phyloP scores from a whole-genome alignment of 2,797 vertebrate species.

The Enteromius radiatus region DNA sequence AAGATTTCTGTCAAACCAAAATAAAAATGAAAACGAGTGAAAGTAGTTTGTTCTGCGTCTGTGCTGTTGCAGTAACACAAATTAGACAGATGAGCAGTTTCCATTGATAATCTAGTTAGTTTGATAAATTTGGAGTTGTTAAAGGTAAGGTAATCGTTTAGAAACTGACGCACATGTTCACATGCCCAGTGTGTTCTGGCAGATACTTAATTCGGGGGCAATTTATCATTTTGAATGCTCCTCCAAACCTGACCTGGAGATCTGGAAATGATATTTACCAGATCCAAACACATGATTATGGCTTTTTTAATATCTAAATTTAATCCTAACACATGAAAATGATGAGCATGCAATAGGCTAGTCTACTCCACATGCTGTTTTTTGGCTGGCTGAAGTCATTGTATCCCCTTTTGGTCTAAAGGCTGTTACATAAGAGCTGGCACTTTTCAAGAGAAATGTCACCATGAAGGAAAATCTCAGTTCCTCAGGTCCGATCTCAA shows the following conservation, averaged over 20 bases:
- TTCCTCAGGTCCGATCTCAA: conserved; percentile 1
- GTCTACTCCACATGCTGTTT: neutral
- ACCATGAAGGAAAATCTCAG: conserved; percentile 24
- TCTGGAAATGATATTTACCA: neutral
- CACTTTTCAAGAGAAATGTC: conserved; percentile 18
- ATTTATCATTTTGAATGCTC: neutral
- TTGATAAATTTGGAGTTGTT: neutral
- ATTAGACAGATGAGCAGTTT: conserved; percentile 2
- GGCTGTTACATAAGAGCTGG: conserved; percentile 15
- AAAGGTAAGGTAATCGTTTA: neutral
- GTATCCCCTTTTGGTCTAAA: neutral
- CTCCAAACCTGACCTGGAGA: neutral
- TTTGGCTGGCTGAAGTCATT: neutral
- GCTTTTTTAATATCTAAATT: conserved; percentile 8
- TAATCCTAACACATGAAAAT: neutral
- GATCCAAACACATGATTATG: neutral
- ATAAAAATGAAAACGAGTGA: neutral
- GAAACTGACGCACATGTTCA: neutral
- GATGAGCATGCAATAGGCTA: neutral
- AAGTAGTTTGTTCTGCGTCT: neutral
- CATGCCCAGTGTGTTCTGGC: neutral
- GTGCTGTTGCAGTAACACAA: neutral
- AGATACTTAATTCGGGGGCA: neutral
- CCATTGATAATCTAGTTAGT: neutral
- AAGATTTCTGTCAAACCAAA: neutral